These are phyloP conservation scores for Lymantria monacha DNA, from an alignment of 2,888 invertebrate species.

Conservation along the genomic window DNA sequence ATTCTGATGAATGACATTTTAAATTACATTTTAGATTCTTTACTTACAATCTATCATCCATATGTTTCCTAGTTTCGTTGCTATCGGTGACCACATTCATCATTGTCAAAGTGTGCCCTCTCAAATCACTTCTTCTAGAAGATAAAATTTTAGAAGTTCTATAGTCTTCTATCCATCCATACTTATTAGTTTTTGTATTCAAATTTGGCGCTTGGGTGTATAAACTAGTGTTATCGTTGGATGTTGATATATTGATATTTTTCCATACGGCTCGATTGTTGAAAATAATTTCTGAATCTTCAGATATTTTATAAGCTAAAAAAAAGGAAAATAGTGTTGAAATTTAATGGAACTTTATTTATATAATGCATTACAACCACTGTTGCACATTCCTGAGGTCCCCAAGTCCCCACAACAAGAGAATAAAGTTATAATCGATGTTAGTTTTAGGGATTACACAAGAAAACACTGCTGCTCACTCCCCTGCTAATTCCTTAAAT, in stretches of 20 bases:
- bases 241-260: background rate
- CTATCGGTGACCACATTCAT: constrained; percentile 66
- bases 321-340: background rate
- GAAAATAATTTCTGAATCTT: constrained; percentile 49
- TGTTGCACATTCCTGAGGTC: too few relatives aligned
- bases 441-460: too few relatives aligned
- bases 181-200: constrained; percentile 19
- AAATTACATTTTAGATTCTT: too few relatives aligned
- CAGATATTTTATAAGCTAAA: constrained; percentile 64
- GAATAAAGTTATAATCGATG: too few relatives aligned
- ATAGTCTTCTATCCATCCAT: constrained; percentile 53
- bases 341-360: too few relatives aligned
- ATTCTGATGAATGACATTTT: too few relatives aligned
- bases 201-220: background rate
- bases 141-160: constrained; percentile 49
- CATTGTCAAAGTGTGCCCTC: constrained; percentile 54
- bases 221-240: background rate
- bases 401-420: too few relatives aligned
- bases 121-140: constrained; percentile 52
- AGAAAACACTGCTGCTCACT: too few relatives aligned
- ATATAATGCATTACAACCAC: too few relatives aligned
- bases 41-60: constrained; percentile 69
- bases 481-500: too few relatives aligned
- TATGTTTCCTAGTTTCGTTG: constrained; percentile 61
- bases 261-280: constrained; percentile 52